Evolutionary conservation across 2,888 invertebrate species (phyloP), one percentile per base, ranked within the genome.

Genomic region (Pseudoips prasinana): DNA sequence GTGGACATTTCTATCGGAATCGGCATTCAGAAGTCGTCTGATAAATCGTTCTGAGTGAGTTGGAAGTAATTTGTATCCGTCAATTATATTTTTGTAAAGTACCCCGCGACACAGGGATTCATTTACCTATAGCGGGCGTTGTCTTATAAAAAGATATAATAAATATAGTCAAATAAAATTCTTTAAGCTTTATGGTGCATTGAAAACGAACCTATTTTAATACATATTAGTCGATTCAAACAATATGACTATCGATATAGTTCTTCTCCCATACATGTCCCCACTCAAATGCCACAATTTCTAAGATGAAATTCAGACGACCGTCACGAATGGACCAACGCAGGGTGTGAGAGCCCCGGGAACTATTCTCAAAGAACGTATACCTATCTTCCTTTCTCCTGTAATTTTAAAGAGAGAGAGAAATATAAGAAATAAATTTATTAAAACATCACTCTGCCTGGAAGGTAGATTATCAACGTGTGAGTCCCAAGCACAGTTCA

Each of bases 381-480:
- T 42, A 8, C 28, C 28, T 25, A 25, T 47, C 33, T 48, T 46
- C 29, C 32, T 60, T 34, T 48, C 46, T 50, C 59, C 29, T 32
- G 36, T 22, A 11, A 7, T 0, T 41, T 37, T 27, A 39, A 59
- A 80, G 29, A 63, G 57, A 54, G 73, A 74, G n/a, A 30, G 35
- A 34, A 25, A 20, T 42, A 50, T 38, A 41, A 51, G 48, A 63
- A 51, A 64, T 59, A 64, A 66, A 66, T 74, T 73, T 73, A 76
- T 76, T 77, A 77, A 77, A 78, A 76, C 76, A 73, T 77, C 73
- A 64, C 55, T 56, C 64, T 57, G 41, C 37, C 20, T 61, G 58
- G 56, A 58, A 52, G 62, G 59, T 73, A 73, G 65, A 80, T 80
- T 82, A 79, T 73, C 84, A 59, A 69, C 83, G 82, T 83, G 84